Conservation (phyloP, 2,888 invertebrate species). For the Slavum lentiscoides region DNA sequence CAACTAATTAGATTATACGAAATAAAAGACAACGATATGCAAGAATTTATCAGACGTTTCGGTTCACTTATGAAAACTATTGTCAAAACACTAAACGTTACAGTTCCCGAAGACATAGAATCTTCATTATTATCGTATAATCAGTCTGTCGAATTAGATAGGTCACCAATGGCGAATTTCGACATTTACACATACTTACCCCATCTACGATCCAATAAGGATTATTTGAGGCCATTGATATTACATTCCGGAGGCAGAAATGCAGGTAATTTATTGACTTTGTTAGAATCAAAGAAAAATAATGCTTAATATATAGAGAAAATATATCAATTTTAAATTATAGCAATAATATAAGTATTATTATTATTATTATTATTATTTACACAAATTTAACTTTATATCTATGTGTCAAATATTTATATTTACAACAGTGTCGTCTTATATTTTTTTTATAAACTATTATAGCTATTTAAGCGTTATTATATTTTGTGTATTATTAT, state of each 20-base stretch:
- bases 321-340: background rate
- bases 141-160: conserved; percentile 27
- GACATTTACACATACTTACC: conserved; percentile 43
- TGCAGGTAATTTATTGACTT: conserved; percentile 44
- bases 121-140: conserved; percentile 18
- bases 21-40: conserved; percentile 10
- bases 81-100: conserved; percentile 7
- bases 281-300: background rate
- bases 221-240: conserved; percentile 32
- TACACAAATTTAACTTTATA: too few species aligned
- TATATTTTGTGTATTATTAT: too few species aligned
- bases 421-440: too few species aligned
- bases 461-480: too few species aligned
- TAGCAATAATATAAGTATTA: too few species aligned
- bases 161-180: conserved; percentile 29
- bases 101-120: conserved; percentile 21
- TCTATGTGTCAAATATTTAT: too few species aligned
- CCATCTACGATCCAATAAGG: conserved; percentile 14
- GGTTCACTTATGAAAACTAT: conserved; percentile 13
- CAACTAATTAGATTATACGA: conserved; percentile 29
- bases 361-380: too few species aligned
- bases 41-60: conserved; percentile 20
- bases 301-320: background rate
- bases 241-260: conserved; percentile 37
- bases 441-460: too few species aligned